Conservation (phyloP, 2,888 invertebrate genomes). For the Cyaniris semiargus region DNA sequence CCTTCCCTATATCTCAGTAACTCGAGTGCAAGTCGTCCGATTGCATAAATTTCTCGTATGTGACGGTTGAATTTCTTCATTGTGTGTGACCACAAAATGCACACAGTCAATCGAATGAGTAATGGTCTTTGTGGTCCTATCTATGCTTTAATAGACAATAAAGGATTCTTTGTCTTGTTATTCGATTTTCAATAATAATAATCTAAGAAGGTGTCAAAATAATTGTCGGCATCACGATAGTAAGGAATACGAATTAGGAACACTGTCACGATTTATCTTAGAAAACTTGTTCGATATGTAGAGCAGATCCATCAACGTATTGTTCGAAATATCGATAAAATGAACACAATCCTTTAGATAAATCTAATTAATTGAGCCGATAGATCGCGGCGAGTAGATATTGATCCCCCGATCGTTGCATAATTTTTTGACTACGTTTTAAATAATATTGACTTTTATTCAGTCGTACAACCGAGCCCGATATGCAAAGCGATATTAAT, state of each 20-base stretch:
- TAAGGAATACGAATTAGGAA: slow-evolving; percentile 35
- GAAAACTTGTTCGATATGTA: slow-evolving; percentile 38
- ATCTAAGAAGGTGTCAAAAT: slow-evolving; percentile 33
- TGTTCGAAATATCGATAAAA: slow-evolving; percentile 67
- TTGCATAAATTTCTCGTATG: slow-evolving; percentile 52
- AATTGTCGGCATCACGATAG: slow-evolving; percentile 37
- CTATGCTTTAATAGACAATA: slow-evolving; percentile 21
- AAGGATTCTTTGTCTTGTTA: not conserved
- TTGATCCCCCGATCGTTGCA: not conserved
- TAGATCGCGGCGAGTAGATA: not conserved
- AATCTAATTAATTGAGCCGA: slow-evolving; percentile 41
- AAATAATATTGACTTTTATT: not conserved
- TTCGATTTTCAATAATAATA: not conserved
- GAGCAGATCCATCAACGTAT: slow-evolving; percentile 73
- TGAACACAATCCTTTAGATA: slow-evolving; percentile 57
- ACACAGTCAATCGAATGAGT: slow-evolving; percentile 55
- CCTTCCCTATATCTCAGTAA: slow-evolving; percentile 59
- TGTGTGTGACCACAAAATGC: slow-evolving; percentile 58
- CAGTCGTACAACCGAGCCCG: not conserved
- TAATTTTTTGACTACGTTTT: not conserved
- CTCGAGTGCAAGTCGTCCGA: slow-evolving; percentile 50
- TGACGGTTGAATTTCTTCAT: slow-evolving; percentile 56
- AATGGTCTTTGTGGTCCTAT: slow-evolving; percentile 56
- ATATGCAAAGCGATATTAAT: slow-evolving; percentile 34
- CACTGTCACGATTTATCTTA: slow-evolving; percentile 42